These are phyloP conservation scores for Bicyclus anynana DNA, from an alignment of 1,140 invertebrate species.

Conservation along the genomic window DNA sequence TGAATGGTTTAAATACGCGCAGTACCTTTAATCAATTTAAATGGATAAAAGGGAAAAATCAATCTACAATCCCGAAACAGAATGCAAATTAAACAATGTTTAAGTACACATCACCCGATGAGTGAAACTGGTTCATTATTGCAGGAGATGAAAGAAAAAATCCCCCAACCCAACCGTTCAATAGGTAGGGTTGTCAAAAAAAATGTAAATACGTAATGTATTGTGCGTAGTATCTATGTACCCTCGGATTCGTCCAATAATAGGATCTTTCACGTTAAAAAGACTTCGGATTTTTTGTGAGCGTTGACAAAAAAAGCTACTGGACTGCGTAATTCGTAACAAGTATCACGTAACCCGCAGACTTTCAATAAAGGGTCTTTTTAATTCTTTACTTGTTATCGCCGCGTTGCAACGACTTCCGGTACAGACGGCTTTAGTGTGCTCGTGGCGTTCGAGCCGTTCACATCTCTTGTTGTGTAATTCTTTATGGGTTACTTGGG, in stretches of 20 bases:
- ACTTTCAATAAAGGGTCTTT: too few species aligned
- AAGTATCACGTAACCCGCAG: neutral
- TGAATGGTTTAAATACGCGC: too few species aligned
- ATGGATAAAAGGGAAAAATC: too few species aligned
- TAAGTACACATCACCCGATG: conserved; percentile 18
- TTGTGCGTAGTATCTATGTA: conserved; percentile 65
- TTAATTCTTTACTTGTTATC: too few species aligned
- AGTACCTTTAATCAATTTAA: too few species aligned
- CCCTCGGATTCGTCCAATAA: conserved; percentile 63
- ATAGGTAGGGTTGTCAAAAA: conserved; percentile 63
- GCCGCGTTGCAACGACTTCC: too few species aligned
- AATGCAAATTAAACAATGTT: conserved; percentile 17
- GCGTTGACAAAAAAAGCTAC: conserved; percentile 33
- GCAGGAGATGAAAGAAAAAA: conserved; percentile 28
- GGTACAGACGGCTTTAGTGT: too few species aligned
- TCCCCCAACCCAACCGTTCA: conserved; percentile 41
- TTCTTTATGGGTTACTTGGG: too few species aligned
- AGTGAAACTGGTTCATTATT: conserved; percentile 28
- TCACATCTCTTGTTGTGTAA: too few species aligned
- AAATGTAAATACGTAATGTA: conserved; percentile 56
- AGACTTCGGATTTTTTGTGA: conserved; percentile 56
- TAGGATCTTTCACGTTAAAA: conserved; percentile 72
- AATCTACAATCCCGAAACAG: neutral
- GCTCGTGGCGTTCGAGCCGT: too few species aligned
- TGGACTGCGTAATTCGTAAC: neutral